Base-by-base conservation (phyloP, 1,140 invertebrate species). In the Asobara japonica region DNA sequence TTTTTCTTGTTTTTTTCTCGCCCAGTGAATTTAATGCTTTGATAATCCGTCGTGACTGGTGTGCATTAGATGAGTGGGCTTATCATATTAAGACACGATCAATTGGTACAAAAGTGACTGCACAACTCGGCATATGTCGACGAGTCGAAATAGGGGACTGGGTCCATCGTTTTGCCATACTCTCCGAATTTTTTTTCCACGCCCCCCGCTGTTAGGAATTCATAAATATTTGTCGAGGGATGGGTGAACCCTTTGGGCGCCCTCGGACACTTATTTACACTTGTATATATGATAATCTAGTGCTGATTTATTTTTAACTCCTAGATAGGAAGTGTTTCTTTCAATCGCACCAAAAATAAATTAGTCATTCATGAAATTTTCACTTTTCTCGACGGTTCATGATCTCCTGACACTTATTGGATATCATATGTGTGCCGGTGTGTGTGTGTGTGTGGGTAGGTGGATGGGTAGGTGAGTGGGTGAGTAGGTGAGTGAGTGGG, bases 21-120 rank as follows among this genome's bases (percentile, higher is more conserved):
- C 8, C 5, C 20, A 10, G 7, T 29, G 62, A 71, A 36, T 29
- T 56, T 45, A 65, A 51, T 56, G 51, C 51, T 56, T 56, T 56
- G 51, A 62, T 71, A 71, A 71, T 71, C 51, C 51, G 22, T 10
- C 20, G 25, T 56, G 51, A 56, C 51, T 56, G 51, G 51, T 56
- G 22, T 56, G 18, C 20, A 67, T 62, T 38, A 71, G 38, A 71
- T 33, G 62, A 71, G 69, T 65, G 61, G 62, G 69, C 33, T 71
- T 71, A 71, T 71, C 61, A 71, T 71, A 71, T 71, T 71, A 65
- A 71, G 48, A 71, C 56, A 31, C 62, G 20, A 45, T 71, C 56
- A 45, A 33, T 67, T 48, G 65, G 6, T 56, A 56, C 20, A 3
- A 56, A 56, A 56, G 51, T 56, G 51, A 56, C 18, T 56, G 51